Base-by-base conservation (phyloP, 1,140 invertebrate species). In the Pentalonia nigronervosa region DNA sequence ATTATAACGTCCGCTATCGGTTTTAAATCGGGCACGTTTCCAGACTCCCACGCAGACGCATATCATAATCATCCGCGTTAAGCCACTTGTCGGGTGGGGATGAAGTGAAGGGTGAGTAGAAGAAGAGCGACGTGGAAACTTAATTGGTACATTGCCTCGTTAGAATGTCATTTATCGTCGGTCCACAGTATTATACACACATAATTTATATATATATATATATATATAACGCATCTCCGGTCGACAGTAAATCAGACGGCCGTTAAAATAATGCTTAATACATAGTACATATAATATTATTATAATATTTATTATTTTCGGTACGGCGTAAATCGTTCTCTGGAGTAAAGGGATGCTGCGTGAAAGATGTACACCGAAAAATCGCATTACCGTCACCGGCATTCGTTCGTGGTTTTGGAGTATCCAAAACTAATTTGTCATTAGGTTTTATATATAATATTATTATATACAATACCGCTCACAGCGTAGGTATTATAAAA, bases 11-110 rank as follows among this genome's bases (percentile, higher is more conserved):
- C n/a, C n/a, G 60, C 30, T 76, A 76, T 76, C 30, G 30, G 60
- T 76, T 76, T 76, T 76, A 76, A 76, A 76, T 76, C 60, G 20
- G n/a, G 60, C 60, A 76, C 60, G 60, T 76, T 76, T n/a, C n/a
- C 60, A 76, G n/a, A 76, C 60, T 76, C 60, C n/a, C 60, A 76
- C 60, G 60, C 60, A 67, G 60, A 67, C 30, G 60, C 60, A 76
- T 76, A 76, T 76, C 60, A 76, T 76, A 76, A 76, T 76, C 60
- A n/a, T n/a, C 60, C 17, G 60, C 60, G 60, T 76, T 76, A 76
- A 67, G 2, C 60, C 60, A 2, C 17, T 14, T 76, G 60, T 0
- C 4, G 60, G n/a, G 1, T 30, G 60, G 6, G 30, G 30, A 14
- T 60, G 56, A 25, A 30, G 9, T 8, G 25, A 2, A 2, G 48